Evolutionary conservation across 2,888 invertebrate species (phyloP).

Genomic region (Neocrepidodera transversa): DNA sequence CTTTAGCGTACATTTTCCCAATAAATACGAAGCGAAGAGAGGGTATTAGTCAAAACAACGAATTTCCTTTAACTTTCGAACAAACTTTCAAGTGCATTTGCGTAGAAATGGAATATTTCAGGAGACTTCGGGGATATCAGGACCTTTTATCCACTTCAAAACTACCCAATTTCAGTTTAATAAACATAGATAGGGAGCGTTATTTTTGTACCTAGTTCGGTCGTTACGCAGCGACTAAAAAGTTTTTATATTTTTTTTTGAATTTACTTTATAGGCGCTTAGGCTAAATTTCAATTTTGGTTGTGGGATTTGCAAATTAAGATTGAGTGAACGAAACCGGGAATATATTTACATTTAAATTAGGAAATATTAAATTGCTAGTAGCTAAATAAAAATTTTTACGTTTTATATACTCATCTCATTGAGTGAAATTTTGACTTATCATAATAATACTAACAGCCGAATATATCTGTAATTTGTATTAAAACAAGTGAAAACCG

Average conservation of each 20-base stretch:
- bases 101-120: slow-evolving; percentile 27
- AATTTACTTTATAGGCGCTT: slow-evolving; percentile 1
- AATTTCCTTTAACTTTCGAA: slow-evolving; percentile 11
- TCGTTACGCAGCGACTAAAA: background rate
- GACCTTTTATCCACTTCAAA: slow-evolving; percentile 21
- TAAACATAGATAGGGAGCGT: slow-evolving; percentile 17
- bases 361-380: background rate
- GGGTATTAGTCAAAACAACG: slow-evolving; percentile 21
- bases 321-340: background rate
- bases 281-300: background rate
- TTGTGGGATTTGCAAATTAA: background rate
- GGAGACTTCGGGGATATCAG: slow-evolving; percentile 8
- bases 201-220: slow-evolving; percentile 4
- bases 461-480: no score
- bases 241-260: background rate
- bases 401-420: no score
- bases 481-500: no score
- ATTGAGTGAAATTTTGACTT: no score
- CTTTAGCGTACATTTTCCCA: slow-evolving; percentile 1
- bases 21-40: background rate
- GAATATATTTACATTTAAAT: slow-evolving; percentile 16
- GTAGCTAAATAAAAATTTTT: no score
- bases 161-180: slow-evolving; percentile 17
- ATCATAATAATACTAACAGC: no score
- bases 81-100: slow-evolving; percentile 24